phyloP scores from a whole-genome alignment of 2,888 invertebrate genomes.

The Ceratothoa steindachneri region DNA sequence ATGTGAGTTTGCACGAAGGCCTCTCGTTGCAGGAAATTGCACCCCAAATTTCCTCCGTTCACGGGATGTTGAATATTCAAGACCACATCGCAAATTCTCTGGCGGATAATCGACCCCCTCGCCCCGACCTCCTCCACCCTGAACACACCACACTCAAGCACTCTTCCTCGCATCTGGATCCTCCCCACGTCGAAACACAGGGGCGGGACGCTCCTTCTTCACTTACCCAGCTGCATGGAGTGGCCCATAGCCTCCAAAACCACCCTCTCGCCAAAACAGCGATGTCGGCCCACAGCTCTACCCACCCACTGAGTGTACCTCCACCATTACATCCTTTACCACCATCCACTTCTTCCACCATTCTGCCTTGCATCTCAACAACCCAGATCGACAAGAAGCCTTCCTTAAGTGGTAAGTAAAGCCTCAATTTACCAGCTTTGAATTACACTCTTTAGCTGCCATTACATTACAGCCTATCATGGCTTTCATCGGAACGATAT shows the following conservation, averaged over 20 bases:
- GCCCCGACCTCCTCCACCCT: background rate
- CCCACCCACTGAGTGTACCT: background rate
- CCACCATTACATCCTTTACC: conserved; percentile 1
- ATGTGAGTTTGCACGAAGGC: background rate
- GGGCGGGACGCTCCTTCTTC: background rate
- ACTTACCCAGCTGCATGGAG: background rate
- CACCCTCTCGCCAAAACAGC: background rate
- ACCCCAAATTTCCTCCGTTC: background rate
- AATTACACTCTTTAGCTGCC: no score
- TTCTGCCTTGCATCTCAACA: background rate
- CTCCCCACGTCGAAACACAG: background rate
- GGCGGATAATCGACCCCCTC: background rate
- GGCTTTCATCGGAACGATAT: no score
- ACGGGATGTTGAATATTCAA: background rate
- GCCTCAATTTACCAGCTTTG: no score
- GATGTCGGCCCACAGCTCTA: background rate
- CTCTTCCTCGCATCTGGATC: background rate
- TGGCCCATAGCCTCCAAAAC: background rate
- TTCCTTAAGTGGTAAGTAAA: background rate
- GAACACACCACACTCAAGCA: background rate
- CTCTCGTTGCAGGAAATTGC: background rate
- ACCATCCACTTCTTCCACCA: background rate
- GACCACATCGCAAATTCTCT: background rate
- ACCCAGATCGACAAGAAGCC: background rate
- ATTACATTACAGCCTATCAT: no score